Conservation (phyloP, 2,888 invertebrate genomes). For the Stomorhina lunata region DNA sequence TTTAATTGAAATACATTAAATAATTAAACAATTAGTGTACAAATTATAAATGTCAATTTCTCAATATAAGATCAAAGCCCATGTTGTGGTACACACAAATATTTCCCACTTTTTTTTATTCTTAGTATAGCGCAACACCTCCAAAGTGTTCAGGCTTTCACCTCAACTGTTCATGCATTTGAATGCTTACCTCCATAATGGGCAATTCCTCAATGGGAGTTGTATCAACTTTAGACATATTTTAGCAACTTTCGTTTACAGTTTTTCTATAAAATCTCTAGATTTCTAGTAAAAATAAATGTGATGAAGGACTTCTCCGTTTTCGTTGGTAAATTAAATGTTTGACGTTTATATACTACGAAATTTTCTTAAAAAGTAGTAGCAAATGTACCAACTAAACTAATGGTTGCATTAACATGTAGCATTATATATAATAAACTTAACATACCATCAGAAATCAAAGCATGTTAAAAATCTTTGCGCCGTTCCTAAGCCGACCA, state of each 20-base stretch:
- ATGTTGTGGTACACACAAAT: background rate
- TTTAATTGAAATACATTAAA: background rate
- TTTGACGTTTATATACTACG: constrained; percentile 52
- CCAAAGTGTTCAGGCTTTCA: background rate
- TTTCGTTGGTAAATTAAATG: constrained; percentile 47
- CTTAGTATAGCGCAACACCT: background rate
- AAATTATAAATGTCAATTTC: background rate
- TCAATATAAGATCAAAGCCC: background rate
- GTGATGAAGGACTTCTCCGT: constrained; percentile 21
- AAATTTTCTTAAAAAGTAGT: background rate
- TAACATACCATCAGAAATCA: no score
- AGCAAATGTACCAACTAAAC: background rate
- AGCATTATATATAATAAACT: background rate
- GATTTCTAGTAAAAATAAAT: constrained; percentile 33
- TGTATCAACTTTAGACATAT: constrained; percentile 85
- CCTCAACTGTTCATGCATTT: background rate
- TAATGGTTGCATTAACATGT: constrained; percentile 28
- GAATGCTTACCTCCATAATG: constrained; percentile 89
- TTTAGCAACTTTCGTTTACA: constrained; percentile 59
- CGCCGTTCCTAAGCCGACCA: no score
- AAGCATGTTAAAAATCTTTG: no score
- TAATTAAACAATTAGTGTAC: background rate
- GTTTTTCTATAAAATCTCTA: constrained; percentile 8
- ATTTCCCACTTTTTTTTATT: constrained; percentile 46
- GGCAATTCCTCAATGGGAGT: constrained; percentile 90